phyloP scores from a whole-genome alignment of 2,888 invertebrate genomes.

The Lasioglossum marginatum region DNA sequence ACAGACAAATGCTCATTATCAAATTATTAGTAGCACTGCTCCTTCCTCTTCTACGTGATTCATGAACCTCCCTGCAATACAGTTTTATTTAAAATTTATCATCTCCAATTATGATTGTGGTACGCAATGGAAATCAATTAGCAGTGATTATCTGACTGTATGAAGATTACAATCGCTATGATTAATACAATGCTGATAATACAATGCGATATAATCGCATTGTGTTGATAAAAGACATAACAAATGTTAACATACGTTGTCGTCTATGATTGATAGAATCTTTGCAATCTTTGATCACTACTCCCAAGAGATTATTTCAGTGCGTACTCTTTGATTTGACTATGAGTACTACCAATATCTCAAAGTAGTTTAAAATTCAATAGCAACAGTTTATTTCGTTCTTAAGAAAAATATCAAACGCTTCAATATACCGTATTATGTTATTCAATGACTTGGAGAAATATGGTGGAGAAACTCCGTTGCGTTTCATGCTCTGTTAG shows the following conservation, averaged over 20 bases:
- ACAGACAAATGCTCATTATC: conserved; percentile 24
- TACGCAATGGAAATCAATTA: not conserved
- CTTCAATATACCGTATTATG: not conserved
- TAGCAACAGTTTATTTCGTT: not conserved
- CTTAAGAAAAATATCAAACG: not conserved
- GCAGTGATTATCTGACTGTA: not conserved
- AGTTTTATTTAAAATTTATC: not conserved
- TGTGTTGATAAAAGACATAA: not conserved
- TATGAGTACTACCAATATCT: not conserved
- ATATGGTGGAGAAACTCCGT: not conserved
- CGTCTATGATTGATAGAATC: not conserved
- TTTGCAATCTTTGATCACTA: not conserved
- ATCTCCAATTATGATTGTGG: not conserved
- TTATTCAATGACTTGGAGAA: conserved; percentile 1
- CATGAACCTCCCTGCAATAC: not conserved
- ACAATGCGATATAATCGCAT: not conserved
- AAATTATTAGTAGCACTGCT: conserved; percentile 17
- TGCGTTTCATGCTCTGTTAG: conserved; percentile 34
- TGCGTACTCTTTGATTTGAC: not conserved
- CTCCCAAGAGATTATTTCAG: not conserved
- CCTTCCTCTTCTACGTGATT: not conserved
- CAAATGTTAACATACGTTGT: not conserved
- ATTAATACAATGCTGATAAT: too few relatives aligned
- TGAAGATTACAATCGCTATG: not conserved
- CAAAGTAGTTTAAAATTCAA: not conserved